Base-by-base conservation (phyloP, 2,888 invertebrate species). In the Myopa tessellatipennis region DNA sequence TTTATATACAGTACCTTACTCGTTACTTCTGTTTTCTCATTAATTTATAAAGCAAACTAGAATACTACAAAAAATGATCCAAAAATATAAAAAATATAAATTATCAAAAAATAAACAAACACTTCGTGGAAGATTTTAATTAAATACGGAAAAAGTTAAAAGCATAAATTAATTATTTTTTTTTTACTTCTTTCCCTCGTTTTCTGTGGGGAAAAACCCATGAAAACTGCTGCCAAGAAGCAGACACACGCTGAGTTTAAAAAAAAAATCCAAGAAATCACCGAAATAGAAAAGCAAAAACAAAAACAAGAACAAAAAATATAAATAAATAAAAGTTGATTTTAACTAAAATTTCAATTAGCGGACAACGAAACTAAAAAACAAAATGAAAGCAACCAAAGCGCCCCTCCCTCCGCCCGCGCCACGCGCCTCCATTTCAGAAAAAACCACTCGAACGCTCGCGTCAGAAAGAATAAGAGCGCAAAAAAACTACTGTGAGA, bases 161-260 rank as follows among this genome's bases (percentile, higher is more conserved):
- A 45, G 45, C 45, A 45, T 45, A 45, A 55, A 34, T 14, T 26
- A 65, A 34, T 65, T 5, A 34, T 34, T 34, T 4, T 36, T 65
- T 38, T 65, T 4, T 65, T 12, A n/a, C 18, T 58, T 52, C 52
- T 61, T 26, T 61, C 1, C 34, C n/a, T 61, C 61, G 34, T 65
- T 38, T 65, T 65, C 14, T 38, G 68, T 18, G 50, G 52, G 74
- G 74, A 67, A 74, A 74, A 68, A 67, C 65, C 74, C 67, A 68
- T 58, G 74, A 67, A 68, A 67, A 67, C 60, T 55, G 8, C 34
- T 38, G 8, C 67, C 38, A 26, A 18, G 18, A 67, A 74, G n/a
- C 55, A 55, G 52, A 58, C 74, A 74, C 74, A 74, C 67, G 74
- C 74, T 38, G 74, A 67, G 74, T 26, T 14, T 6, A 36, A 65